These are phyloP conservation scores for Echiichthys vipera DNA, from an alignment of 2,797 vertebrate genomes.

Conservation along the genomic window DNA sequence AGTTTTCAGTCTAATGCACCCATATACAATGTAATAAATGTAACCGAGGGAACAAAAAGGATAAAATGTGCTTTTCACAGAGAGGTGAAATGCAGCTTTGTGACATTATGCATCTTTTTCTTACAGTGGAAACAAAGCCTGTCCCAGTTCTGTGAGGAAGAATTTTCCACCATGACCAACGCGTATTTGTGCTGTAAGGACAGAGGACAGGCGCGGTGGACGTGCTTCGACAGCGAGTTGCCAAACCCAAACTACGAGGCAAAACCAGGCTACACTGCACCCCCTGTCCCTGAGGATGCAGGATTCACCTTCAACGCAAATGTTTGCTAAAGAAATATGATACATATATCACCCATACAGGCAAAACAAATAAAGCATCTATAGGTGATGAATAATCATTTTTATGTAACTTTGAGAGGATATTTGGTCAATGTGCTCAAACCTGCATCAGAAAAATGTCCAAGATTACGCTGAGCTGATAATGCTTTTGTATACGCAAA, in stretches of 20 bases:
- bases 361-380: not conserved
- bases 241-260: constrained; percentile 68
- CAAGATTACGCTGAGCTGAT: not conserved
- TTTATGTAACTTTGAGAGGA: not conserved
- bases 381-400: not conserved
- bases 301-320: constrained; percentile 67
- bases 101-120: not conserved
- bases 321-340: constrained; percentile 55
- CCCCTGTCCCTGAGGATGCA: not conserved
- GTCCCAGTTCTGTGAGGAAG: constrained; percentile 76
- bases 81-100: not conserved
- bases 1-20: not conserved
- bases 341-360: not conserved
- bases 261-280: constrained; percentile 56
- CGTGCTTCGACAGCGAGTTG: constrained; percentile 67
- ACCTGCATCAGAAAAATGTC: not conserved
- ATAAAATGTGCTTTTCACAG: not conserved
- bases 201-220: constrained; percentile 40
- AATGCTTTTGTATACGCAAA: too few species aligned
- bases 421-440: not conserved
- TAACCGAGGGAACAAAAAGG: constrained; percentile 1
- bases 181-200: constrained; percentile 64
- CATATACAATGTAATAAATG: not conserved
- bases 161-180: constrained; percentile 61
- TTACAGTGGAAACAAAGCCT: constrained; percentile 77